Conservation (phyloP, 2,888 invertebrate genomes). For the Athalia rosae region DNA sequence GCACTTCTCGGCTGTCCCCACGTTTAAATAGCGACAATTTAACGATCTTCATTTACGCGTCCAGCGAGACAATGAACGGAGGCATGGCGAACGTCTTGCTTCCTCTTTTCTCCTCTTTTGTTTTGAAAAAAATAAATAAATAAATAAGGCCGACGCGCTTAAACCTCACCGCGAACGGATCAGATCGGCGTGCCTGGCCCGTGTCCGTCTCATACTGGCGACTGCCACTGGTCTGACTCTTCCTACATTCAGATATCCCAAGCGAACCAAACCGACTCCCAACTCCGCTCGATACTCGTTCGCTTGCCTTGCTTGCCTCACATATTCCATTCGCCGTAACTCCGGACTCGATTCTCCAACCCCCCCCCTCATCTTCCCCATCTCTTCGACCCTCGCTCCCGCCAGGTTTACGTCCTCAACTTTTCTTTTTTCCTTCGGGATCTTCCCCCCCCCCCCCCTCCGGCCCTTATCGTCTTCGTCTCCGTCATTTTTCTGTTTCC, state of each 20-base stretch:
- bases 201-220: conserved; percentile 60
- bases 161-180: conserved; percentile 34
- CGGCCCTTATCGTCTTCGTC: neutral
- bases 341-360: conserved; percentile 32
- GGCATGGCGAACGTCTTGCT: conserved; percentile 7
- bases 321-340: conserved; percentile 59
- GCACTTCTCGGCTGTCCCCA: too few relatives aligned
- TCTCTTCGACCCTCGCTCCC: neutral
- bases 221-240: conserved; percentile 50
- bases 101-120: too few relatives aligned
- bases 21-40: too few relatives aligned
- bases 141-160: conserved; percentile 31
- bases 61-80: too few relatives aligned
- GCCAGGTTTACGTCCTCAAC: neutral
- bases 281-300: conserved; percentile 58
- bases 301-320: neutral
- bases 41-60: too few relatives aligned
- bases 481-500: neutral
- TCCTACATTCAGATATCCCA: conserved; percentile 50
- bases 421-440: neutral
- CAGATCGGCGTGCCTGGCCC: conserved; percentile 53
- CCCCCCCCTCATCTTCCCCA: neutral
- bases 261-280: conserved; percentile 38
- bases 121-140: too few relatives aligned
- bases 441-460: neutral